Conservation (phyloP, 2,797 vertebrate species). For the Clarias platycephalus region DNA sequence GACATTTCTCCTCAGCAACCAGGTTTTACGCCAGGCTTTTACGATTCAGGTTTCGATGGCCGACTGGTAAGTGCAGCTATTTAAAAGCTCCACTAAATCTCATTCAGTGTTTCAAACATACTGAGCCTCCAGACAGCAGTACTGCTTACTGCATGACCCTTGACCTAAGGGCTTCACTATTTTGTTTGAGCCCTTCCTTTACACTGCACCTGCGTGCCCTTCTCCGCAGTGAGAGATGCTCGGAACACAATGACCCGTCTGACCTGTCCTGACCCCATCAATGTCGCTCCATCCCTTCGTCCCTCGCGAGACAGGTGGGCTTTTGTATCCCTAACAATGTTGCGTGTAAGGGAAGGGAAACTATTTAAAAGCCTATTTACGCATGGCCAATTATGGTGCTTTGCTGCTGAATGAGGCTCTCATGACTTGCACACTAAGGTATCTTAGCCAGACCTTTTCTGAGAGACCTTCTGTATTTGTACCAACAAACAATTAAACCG, state of each 20-base stretch:
- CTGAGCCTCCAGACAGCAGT: constrained; percentile 71
- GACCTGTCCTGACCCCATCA: constrained; percentile 49
- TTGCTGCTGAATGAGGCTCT: constrained; percentile 38
- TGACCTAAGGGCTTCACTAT: constrained; percentile 54
- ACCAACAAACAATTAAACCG: constrained; percentile 40
- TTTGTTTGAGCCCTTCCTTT: constrained; percentile 44
- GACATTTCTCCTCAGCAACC: neutral
- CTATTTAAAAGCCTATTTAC: constrained; percentile 47
- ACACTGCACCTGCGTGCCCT: constrained; percentile 53
- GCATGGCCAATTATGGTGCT: constrained; percentile 39
- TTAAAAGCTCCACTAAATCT: constrained; percentile 70
- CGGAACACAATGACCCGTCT: constrained; percentile 48
- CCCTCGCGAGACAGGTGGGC: constrained; percentile 51
- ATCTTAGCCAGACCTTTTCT: constrained; percentile 30
- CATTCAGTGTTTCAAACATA: constrained; percentile 70
- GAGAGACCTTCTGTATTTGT: constrained; percentile 20
- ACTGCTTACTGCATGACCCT: constrained; percentile 53
- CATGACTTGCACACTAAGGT: constrained; percentile 27
- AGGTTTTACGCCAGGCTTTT: constrained; percentile 3
- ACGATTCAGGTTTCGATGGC: neutral
- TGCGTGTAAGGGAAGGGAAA: constrained; percentile 45
- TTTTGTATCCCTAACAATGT: constrained; percentile 53
- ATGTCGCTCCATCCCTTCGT: constrained; percentile 41
- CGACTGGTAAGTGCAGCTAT: neutral
- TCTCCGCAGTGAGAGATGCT: constrained; percentile 45